phyloP scores from a whole-genome alignment of 1,140 invertebrate species.

The Drosophila arawakana region DNA sequence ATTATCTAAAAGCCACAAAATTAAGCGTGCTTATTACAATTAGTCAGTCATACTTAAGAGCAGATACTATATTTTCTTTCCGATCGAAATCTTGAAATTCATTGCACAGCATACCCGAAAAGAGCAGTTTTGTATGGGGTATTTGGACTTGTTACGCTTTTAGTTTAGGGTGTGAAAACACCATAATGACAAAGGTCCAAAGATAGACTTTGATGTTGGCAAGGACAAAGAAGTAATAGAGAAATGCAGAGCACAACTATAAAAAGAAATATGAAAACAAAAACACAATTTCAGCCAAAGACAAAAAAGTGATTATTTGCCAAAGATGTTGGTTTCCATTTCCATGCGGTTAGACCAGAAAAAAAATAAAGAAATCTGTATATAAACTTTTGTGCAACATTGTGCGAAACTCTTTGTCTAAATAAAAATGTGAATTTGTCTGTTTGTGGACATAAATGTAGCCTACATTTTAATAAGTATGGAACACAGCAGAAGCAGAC shows the following conservation, averaged over 20 bases:
- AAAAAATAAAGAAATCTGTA: constrained; percentile 27
- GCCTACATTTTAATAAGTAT: constrained; percentile 47
- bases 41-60: too few relatives aligned
- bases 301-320: constrained; percentile 69
- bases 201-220: constrained; percentile 67
- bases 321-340: constrained; percentile 61
- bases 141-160: constrained; percentile 22
- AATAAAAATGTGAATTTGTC: background rate
- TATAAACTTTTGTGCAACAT: constrained; percentile 30
- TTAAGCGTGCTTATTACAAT: too few relatives aligned
- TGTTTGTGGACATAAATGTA: constrained; percentile 30
- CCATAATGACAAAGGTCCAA: constrained; percentile 69
- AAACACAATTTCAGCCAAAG: constrained; percentile 66
- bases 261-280: constrained; percentile 70
- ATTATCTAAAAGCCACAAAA: too few relatives aligned
- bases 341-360: constrained; percentile 34
- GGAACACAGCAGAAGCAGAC: constrained; percentile 8
- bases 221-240: constrained; percentile 66
- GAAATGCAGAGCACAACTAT: constrained; percentile 34
- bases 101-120: background rate
- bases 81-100: background rate
- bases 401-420: constrained; percentile 30
- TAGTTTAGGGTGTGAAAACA: constrained; percentile 34
- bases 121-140: background rate
- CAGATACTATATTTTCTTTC: background rate